These are phyloP conservation scores for Artibeus lituratus DNA, from an alignment of 2,797 vertebrate species.

Conservation along the genomic window DNA sequence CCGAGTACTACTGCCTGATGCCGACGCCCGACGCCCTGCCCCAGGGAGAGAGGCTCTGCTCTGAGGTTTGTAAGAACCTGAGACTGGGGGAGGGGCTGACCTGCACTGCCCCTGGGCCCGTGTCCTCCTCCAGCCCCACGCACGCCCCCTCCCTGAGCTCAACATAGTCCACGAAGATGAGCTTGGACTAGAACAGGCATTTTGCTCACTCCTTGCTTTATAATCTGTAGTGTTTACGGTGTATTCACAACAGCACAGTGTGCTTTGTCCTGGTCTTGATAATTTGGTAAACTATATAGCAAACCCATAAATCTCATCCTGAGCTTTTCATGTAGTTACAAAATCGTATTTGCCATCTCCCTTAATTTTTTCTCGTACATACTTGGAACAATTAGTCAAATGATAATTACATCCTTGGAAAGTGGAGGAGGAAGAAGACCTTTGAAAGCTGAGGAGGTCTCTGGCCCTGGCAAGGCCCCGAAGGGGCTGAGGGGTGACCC, in stretches of 20 bases:
- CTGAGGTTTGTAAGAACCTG: background rate
- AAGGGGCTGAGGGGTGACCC: background rate
- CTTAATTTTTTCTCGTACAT: background rate
- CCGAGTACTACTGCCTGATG: fast-evolving
- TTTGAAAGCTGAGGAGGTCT: background rate
- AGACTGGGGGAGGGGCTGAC: fast-evolving
- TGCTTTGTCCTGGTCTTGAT: background rate
- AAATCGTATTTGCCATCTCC: background rate
- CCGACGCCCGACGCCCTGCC: too few relatives aligned
- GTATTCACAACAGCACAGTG: fast-evolving
- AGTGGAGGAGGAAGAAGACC: background rate
- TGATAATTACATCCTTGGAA: background rate
- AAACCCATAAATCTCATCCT: background rate
- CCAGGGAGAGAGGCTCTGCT: background rate
- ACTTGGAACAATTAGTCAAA: constrained; percentile 19
- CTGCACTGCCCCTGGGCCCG: background rate
- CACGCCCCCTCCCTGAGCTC: fast-evolving
- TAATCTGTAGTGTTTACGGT: background rate
- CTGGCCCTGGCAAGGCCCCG: fast-evolving
- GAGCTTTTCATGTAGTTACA: background rate
- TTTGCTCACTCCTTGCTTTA: background rate
- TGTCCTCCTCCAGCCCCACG: background rate
- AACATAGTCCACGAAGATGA: fast-evolving
- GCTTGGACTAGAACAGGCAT: background rate
- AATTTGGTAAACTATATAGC: background rate